A percentile compares a stretch with the other conserved stretches of the same genome.
Conservation (phyloP, 2,888 invertebrate species). For the Ptychoptera albimana region DNA sequence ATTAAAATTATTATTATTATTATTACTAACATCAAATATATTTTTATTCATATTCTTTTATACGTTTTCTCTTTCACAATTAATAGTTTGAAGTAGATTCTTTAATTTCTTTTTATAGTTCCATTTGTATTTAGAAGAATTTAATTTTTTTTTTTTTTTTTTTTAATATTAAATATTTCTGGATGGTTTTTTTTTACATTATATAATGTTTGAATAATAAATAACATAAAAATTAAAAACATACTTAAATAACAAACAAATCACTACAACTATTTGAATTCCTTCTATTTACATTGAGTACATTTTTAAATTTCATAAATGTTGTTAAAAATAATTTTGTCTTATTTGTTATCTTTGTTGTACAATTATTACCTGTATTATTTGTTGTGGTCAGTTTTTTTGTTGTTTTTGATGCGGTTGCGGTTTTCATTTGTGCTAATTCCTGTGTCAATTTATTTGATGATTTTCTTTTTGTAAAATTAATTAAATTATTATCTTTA, state of each 20-base stretch:
- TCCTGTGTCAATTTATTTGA: constrained; percentile 11
- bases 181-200: too few species aligned
- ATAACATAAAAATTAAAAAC: too few species aligned
- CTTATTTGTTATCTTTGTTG: constrained; percentile 24
- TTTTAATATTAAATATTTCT: too few species aligned
- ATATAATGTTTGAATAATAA: too few species aligned
- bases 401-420: not conserved
- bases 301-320: constrained; percentile 26
- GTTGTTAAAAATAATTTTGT: constrained; percentile 27
- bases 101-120: too few species aligned
- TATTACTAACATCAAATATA: too few species aligned
- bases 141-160: too few species aligned
- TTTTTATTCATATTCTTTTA: too few species aligned
- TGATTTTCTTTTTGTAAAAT: constrained; percentile 13
- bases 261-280: constrained; percentile 29
- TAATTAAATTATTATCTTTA: constrained; percentile 8
- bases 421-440: not conserved
- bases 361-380: constrained; percentile 15
- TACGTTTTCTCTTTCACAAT: too few species aligned
- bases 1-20: too few species aligned
- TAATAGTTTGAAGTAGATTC: too few species aligned
- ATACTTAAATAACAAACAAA: constrained; percentile 26
- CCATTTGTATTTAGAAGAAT: too few species aligned
- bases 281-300: constrained; percentile 22
- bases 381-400: constrained; percentile 2